Percentiles rank a stretch among this genome's conserved stretches.
phyloP scores from a whole-genome alignment of 2,888 invertebrate species.

The Deilephila elpenor region DNA sequence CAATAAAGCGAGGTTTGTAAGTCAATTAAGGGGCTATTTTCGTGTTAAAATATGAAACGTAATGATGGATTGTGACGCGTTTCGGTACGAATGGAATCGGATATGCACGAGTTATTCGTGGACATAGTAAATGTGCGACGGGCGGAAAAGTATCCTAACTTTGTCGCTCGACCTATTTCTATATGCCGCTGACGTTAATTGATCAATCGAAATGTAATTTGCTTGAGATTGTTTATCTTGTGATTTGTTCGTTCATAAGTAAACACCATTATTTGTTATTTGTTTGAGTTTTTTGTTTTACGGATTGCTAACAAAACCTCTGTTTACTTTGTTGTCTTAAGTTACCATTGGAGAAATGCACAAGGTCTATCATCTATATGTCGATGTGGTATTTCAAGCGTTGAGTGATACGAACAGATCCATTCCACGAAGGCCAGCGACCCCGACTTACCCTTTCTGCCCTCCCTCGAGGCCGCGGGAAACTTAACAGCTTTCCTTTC shows the following conservation, averaged over 20 bases:
- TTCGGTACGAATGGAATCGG: slow-evolving; percentile 44
- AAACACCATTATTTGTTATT: too few relatives aligned
- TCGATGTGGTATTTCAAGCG: too few relatives aligned
- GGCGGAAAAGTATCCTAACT: slow-evolving; percentile 27
- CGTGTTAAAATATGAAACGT: slow-evolving; percentile 32
- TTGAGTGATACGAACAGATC: not conserved
- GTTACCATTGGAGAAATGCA: not conserved
- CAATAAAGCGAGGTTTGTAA: not conserved
- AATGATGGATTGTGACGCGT: slow-evolving; percentile 50
- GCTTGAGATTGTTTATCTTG: not conserved
- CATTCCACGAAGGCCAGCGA: not conserved
- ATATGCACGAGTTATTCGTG: slow-evolving; percentile 48
- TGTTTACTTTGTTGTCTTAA: too few relatives aligned
- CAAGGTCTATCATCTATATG: not conserved
- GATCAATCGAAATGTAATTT: slow-evolving; percentile 8
- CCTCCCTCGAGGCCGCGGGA: not conserved
- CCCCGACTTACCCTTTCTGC: not conserved
- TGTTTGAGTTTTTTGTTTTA: too few relatives aligned
- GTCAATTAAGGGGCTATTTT: slow-evolving; percentile 9
- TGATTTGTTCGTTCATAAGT: not conserved
- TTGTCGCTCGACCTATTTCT: not conserved
- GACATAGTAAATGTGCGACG: slow-evolving; percentile 45
- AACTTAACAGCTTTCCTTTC: not conserved
- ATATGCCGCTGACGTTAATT: slow-evolving; percentile 11
- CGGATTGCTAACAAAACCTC: too few relatives aligned